phyloP scores from a whole-genome alignment of 2,888 invertebrate genomes.

The Callyntrura sp. region DNA sequence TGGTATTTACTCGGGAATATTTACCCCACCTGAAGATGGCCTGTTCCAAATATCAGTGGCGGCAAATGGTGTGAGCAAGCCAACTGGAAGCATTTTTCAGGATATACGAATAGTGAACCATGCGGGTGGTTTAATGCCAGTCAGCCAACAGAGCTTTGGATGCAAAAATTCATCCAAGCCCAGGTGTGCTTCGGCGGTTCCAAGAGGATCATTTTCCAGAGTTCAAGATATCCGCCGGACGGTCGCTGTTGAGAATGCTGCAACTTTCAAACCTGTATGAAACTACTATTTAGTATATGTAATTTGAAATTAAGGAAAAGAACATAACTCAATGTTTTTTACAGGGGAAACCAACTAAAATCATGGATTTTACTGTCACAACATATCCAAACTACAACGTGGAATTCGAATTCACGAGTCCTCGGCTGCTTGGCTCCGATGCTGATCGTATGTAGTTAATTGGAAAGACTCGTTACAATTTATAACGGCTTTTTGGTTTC shows the following conservation, averaged over 20 bases:
- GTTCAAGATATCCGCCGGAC: slow-evolving; percentile 62
- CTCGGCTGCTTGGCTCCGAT: slow-evolving; percentile 75
- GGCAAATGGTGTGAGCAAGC: slow-evolving; percentile 46
- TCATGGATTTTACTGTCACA: slow-evolving; percentile 76
- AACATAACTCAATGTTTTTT: background rate
- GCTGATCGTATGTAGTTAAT: slow-evolving; percentile 53
- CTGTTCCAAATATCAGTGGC: slow-evolving; percentile 70
- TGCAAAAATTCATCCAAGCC: slow-evolving; percentile 72
- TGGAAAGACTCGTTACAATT: background rate
- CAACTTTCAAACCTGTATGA: slow-evolving; percentile 70
- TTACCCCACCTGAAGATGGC: slow-evolving; percentile 68
- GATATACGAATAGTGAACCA: slow-evolving; percentile 66
- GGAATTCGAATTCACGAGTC: slow-evolving; percentile 77
- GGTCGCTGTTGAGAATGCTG: slow-evolving; percentile 70
- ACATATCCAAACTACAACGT: slow-evolving; percentile 59
- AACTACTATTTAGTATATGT: background rate
- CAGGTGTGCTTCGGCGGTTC: slow-evolving; percentile 69
- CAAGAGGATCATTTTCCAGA: slow-evolving; percentile 65
- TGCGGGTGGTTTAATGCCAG: slow-evolving; percentile 67
- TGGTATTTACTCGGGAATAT: slow-evolving; percentile 77
- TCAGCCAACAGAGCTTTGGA: slow-evolving; percentile 70
- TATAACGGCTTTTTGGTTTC: too few species aligned
- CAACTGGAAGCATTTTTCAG: slow-evolving; percentile 48
- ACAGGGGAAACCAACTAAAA: slow-evolving; percentile 77
- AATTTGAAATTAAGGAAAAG: background rate